These are phyloP conservation scores for Pogonognathellus flavescens DNA, from an alignment of 1,140 invertebrate species.

Conservation along the genomic window DNA sequence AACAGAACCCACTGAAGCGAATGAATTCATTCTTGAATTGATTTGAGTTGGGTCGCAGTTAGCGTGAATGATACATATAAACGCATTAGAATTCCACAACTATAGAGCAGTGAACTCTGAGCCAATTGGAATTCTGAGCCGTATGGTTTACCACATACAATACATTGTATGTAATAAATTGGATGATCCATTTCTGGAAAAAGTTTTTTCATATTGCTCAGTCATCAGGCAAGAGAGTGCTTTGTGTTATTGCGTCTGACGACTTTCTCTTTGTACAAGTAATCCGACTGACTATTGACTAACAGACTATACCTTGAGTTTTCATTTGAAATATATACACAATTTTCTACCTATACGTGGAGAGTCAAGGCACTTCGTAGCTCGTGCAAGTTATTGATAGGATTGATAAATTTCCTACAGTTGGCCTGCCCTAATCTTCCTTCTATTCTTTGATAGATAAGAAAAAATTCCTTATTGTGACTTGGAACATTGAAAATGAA, in stretches of 20 bases:
- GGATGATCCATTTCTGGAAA: conserved; percentile 37
- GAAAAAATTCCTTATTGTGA: background rate
- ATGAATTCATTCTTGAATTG: conserved; percentile 25
- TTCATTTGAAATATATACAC: conserved; percentile 14
- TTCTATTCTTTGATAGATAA: background rate
- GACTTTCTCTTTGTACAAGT: conserved; percentile 3
- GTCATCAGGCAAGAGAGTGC: background rate
- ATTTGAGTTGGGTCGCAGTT: background rate
- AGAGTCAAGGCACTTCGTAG: no score
- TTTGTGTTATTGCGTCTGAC: conserved; percentile 21
- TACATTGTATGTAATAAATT: conserved; percentile 35
- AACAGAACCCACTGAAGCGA: background rate
- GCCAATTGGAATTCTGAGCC: background rate
- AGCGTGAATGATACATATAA: conserved; percentile 7
- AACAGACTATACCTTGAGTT: conserved; percentile 13
- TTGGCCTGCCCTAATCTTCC: no score
- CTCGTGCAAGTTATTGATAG: background rate
- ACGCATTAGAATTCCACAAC: background rate
- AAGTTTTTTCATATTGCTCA: conserved; percentile 35
- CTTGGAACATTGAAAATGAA: background rate
- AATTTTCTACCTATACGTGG: background rate
- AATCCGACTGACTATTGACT: conserved; percentile 32
- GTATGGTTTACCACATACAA: background rate
- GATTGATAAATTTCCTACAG: background rate
- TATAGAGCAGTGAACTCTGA: background rate